Evolutionary conservation across 35 echinoderm and acorn worm genomes (phyloP), one percentile per base, ranked within the genome.

Genomic region (Amphiura filiformis): DNA sequence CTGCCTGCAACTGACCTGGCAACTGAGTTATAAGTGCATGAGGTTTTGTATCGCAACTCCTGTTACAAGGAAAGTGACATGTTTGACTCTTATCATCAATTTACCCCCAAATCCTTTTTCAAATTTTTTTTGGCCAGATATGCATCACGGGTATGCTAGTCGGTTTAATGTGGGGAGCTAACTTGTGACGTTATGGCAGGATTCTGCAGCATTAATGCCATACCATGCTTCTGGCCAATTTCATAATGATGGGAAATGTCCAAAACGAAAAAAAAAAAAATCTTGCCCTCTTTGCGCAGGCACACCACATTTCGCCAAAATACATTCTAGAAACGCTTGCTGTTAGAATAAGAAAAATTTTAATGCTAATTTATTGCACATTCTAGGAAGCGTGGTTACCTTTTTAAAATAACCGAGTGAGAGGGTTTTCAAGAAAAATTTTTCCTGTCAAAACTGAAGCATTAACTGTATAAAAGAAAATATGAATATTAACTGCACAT

Each of bases 71-170:
- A 70, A 26, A 70, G 41, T 70, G 61, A 70, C 61, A 26, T 70
- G 61, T 30, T 70, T 70, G 61, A 70, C 61, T 70, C 28, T 70
- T 70, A 70, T 70, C 61, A 70, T 70, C 61, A 70, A 30, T 70
- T 70, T 70, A n/a, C 28, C 61, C 61, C 15, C 15, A 70, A 70
- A 70, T 70, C 61, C 61, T 70, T 70, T 70, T 70, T 3, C 1
- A 23, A 70, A 13, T 70, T n/a, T n/a, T n/a, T n/a, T n/a, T 30
- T 70, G 7, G 61, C 61, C 61, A 70, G 26, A 70, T 70, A 70
- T 70, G 61, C 61, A 70, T 30, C 26, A 70, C 17, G 61, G 61
- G 61, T 23, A 70, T n/a, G 61, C 61, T 11, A 30, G 61, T 70
- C 9, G 17, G 7, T 70, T 17, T 17, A 47, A 47, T 17, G 41